Base-by-base conservation (phyloP, 2,113 vertebrate genomes). In the Sebastes schlegelii region DNA sequence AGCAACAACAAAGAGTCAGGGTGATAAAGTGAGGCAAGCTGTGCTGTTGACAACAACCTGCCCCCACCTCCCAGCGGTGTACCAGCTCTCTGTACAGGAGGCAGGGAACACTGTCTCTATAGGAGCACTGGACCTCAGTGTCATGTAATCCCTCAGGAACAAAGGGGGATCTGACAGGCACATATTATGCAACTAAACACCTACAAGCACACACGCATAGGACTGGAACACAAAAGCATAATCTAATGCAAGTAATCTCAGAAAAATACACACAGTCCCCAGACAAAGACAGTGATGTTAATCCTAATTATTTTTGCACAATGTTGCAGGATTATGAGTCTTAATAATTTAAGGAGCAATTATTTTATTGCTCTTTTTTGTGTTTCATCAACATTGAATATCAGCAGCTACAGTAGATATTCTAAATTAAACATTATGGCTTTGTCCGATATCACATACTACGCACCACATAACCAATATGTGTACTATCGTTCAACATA, bases 21-120 rank as follows among this genome's bases (percentile, higher is more conserved):
- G 80, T 89, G 93, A 92, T 88, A 82, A 93, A 89, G 74, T 79
- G 84, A 88, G 75, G 69, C 79, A 80, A 80, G 81, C 82, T 77
- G 78, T 78, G 74, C 68, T 88, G 79, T 70, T 91, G 87, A 92
- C 88, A 86, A 82, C 72, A 86, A 82, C 69, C 83, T 64, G 75
- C 65, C 70, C 68, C 62, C 79, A 79, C 60, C 74, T 79, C 90
- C 88, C 86, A 81, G 77, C 60, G 84, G 66, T 89, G 71, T 75
- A 58, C 72, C 48, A 77, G 58, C 46, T 69, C 74, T 83, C 73
- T 79, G 80, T 77, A 79, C 64, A 71, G 73, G 63, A 65, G 66
- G 40, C 78, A 78, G 77, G 52, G 67, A 79, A 79, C 69, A 74
- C 66, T 61, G 62, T 75, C 82, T 84, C 77, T 52, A 40, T 54